Evolutionary conservation across 30 jellyfish, hydroid and myxozoan genomes (phyloP).

Genomic region (Aurelia coerulea): DNA sequence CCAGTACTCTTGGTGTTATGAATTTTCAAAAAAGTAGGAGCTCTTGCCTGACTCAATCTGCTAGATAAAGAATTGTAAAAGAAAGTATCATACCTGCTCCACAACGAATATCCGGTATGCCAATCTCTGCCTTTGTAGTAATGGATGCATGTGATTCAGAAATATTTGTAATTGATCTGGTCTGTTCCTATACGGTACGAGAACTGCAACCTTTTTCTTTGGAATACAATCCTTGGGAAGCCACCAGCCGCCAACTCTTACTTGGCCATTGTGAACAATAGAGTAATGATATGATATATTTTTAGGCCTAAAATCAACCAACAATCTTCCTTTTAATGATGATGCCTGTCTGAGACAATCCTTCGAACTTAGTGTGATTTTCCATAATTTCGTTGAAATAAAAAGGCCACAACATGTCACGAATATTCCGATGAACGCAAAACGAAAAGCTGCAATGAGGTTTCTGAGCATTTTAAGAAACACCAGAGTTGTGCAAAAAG

Average conservation of each 20-base stretch:
- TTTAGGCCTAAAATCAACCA: background rate
- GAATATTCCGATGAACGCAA: background rate
- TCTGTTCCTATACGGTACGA: constrained; percentile 51
- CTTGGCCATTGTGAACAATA: background rate
- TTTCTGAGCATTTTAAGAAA: too few relatives aligned
- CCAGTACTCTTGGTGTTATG: too few relatives aligned
- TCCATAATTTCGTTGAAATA: background rate
- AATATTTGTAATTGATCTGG: constrained; percentile 38
- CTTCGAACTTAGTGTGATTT: too few relatives aligned
- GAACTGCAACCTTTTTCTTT: constrained; percentile 38
- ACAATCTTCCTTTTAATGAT: background rate
- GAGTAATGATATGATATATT: background rate
- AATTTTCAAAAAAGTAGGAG: too few relatives aligned
- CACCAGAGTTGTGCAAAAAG: too few relatives aligned
- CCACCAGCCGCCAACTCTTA: constrained; percentile 64
- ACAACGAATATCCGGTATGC: constrained; percentile 29
- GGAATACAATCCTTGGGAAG: constrained; percentile 36
- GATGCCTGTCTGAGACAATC: constrained; percentile 20
- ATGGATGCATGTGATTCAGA: constrained; percentile 47
- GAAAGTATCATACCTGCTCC: constrained; percentile 37
- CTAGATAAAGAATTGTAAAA: too few relatives aligned
- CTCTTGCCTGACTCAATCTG: too few relatives aligned
- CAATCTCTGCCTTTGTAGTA: constrained; percentile 39
- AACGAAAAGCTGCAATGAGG: too few relatives aligned
- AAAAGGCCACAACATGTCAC: background rate